A percentile compares a stretch with the other conserved stretches of the same genome.
Conservation (phyloP, 1,140 invertebrate species). For the Eriosoma lanigerum region DNA sequence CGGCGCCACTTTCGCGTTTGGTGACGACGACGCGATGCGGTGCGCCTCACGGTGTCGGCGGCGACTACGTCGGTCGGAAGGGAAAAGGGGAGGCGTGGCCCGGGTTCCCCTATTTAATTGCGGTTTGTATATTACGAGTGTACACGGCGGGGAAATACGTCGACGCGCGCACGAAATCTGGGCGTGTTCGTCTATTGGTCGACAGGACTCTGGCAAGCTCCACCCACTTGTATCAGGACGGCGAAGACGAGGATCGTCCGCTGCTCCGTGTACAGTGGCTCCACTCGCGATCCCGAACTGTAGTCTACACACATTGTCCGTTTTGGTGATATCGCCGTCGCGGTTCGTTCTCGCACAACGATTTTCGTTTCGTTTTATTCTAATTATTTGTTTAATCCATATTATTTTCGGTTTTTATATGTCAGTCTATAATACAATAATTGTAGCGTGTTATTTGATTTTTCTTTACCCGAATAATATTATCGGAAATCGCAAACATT, state of each 20-base stretch:
- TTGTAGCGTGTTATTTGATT: too few species aligned
- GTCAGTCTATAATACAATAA: too few species aligned
- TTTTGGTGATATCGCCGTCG: slow-evolving; percentile 1
- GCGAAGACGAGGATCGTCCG: background rate
- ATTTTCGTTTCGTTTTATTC: background rate
- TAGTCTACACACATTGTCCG: slow-evolving; percentile 33
- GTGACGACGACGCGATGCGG: background rate
- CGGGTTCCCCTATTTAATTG: slow-evolving; percentile 50
- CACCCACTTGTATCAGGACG: slow-evolving; percentile 40
- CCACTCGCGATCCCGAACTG: slow-evolving; percentile 8
- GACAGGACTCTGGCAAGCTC: background rate
- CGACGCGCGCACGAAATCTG: slow-evolving; percentile 4
- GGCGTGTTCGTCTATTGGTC: slow-evolving; percentile 48
- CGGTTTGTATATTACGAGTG: slow-evolving; percentile 15
- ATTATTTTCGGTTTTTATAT: too few species aligned
- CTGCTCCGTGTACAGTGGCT: background rate
- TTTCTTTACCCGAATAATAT: too few species aligned
- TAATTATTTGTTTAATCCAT: too few species aligned
- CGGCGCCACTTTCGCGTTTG: slow-evolving; percentile 32
- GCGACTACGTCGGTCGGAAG: background rate
- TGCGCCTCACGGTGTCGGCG: background rate
- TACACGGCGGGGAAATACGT: slow-evolving; percentile 1
- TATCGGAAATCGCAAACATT: too few species aligned
- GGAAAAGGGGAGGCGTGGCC: slow-evolving; percentile 18
- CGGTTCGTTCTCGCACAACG: background rate